phyloP scores from a whole-genome alignment of 2,797 vertebrate genomes.

The Carduelis carduelis region DNA sequence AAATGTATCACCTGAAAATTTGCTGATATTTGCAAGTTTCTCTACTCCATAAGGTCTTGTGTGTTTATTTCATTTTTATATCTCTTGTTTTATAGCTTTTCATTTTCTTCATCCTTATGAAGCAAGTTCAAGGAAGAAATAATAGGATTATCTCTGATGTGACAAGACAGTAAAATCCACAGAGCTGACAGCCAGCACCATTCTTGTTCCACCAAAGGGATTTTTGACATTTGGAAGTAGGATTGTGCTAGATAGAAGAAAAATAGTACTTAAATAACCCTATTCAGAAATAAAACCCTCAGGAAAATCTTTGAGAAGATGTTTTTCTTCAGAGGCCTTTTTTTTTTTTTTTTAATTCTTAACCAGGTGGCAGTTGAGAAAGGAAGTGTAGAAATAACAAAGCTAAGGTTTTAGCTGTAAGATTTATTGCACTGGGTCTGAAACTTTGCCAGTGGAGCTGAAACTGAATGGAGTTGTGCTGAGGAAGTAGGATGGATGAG shows the following conservation, averaged over 20 bases:
- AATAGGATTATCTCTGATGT: slow-evolving; percentile 40
- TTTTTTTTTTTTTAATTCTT: neutral
- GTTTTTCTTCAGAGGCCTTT: neutral
- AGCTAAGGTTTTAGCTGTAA: neutral
- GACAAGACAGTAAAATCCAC: slow-evolving; percentile 28
- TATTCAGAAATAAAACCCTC: neutral
- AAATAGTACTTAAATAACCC: neutral
- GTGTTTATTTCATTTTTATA: neutral
- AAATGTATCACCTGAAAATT: neutral
- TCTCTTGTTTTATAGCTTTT: slow-evolving; percentile 24
- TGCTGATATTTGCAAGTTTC: neutral
- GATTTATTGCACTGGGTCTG: neutral
- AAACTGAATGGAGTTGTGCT: neutral
- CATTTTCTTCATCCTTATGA: slow-evolving; percentile 22
- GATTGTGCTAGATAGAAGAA: neutral
- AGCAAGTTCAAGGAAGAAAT: neutral
- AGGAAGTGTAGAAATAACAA: neutral
- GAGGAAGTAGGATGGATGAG: neutral
- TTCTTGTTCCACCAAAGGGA: neutral
- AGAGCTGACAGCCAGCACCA: neutral
- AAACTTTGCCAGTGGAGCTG: neutral
- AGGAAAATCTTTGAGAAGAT: neutral
- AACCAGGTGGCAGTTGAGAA: neutral
- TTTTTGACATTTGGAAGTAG: slow-evolving; percentile 29
- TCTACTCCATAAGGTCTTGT: neutral